Conservation (phyloP, 2,797 vertebrate genomes). For the Clamator glandarius region DNA sequence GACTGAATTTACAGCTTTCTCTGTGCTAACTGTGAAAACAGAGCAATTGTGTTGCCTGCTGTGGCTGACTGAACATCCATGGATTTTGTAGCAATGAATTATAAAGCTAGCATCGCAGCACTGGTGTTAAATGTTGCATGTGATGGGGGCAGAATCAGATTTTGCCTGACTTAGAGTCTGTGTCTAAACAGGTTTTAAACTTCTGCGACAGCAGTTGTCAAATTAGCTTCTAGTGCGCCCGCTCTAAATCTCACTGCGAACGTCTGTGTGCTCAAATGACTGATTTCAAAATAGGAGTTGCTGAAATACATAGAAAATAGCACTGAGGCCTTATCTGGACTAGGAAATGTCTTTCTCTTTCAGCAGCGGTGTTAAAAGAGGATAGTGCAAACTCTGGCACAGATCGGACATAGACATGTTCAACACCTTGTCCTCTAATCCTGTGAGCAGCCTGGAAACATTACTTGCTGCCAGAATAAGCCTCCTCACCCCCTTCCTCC, state of each 20-base stretch:
- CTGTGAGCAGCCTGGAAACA: neutral
- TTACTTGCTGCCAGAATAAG: neutral
- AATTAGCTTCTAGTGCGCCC: neutral
- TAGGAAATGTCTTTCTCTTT: conserved; percentile 21
- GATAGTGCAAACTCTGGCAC: neutral
- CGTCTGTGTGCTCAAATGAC: neutral
- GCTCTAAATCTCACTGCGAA: neutral
- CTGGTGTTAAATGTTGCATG: conserved; percentile 43
- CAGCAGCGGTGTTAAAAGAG: neutral
- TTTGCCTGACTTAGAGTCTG: conserved; percentile 4
- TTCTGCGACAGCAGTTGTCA: neutral
- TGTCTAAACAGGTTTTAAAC: conserved; percentile 12
- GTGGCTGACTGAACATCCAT: conserved; percentile 29
- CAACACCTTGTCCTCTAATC: neutral
- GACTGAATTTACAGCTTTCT: conserved; percentile 8
- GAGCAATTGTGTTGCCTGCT: neutral
- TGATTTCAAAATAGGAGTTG: neutral
- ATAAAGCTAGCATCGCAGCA: neutral
- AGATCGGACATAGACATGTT: neutral
- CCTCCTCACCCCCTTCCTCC: neutral
- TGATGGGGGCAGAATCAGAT: neutral
- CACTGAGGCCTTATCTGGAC: neutral
- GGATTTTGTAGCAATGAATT: conserved; percentile 36
- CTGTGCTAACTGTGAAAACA: neutral
- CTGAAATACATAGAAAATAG: neutral